Evolutionary conservation across 2,113 vertebrate species (phyloP), one percentile per base, ranked within the genome.

Genomic region (Catharus minimus): DNA sequence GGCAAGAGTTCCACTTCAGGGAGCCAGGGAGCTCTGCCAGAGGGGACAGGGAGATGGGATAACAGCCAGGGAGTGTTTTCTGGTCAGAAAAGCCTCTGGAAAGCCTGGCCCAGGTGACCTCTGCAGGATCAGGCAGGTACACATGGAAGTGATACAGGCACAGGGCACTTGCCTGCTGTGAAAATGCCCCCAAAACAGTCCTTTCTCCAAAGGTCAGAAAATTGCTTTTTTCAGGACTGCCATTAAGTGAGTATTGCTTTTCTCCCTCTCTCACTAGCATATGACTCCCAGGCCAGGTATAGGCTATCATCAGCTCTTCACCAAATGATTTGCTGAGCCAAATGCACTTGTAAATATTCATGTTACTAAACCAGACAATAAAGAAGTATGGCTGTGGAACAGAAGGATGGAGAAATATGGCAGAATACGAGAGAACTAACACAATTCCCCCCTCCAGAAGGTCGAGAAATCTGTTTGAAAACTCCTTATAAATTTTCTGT

Each of bases 11-110:
- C 27, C n/a, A 4, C 52, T 68, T 23, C 49, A 41, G 58, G 78
- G 41, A n/a, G 50, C 0, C 49, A 41, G 58, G 78, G 41, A n/a
- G 50, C 0, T 0, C 73, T 4, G 49, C 13, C 50, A 73, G 52
- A 44, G 7, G 32, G 26, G 18, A 39, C 61, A 36, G 23, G 30
- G 30, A 22, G 60, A 81, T 55, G 4, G 0, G 9, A 20, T 15
- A 74, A 61, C 44, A 87, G 74, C n/a, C 50, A 60, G 65, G 55
- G 30, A 10, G 38, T 38, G 38, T 38, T 38, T 38, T 12, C 43
- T 11, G 5, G 11, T 3, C 72, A 44, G 14, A 92, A 56, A 68
- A 47, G 78, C 43, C 52, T 22, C 61, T 67, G 73, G 67, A 72
- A 83, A 39, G 26, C 38, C 30, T 68, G 62, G 43, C 53, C 56